Evolutionary conservation across 2,113 vertebrate species (phyloP).

Genomic region (Cebus imitator): DNA sequence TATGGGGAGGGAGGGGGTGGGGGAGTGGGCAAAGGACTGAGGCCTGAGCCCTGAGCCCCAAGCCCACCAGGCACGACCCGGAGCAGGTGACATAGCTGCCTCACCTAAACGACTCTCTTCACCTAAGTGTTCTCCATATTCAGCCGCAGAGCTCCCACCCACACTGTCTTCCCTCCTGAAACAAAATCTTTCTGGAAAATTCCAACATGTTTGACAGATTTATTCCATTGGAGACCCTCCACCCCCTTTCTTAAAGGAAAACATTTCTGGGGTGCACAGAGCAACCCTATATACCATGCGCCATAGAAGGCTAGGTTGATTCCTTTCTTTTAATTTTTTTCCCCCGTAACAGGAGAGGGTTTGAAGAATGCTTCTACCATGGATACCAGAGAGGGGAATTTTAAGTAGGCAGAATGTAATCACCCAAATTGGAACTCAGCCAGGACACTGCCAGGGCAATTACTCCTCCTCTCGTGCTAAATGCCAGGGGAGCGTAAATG

Average conservation of each 20-base stretch:
- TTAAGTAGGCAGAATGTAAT: constrained; percentile 78
- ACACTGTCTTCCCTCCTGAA: neutral
- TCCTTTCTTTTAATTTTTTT: neutral
- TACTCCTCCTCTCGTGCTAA: constrained; percentile 61
- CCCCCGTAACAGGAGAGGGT: constrained; percentile 41
- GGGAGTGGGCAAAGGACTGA: fast-evolving
- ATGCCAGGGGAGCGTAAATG: constrained; percentile 58
- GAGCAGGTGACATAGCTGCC: fast-evolving
- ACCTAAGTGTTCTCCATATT: neutral
- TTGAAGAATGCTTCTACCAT: constrained; percentile 71
- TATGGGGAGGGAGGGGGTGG: neutral
- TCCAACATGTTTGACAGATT: neutral
- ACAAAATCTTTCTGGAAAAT: constrained; percentile 34
- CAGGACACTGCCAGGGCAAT: constrained; percentile 73
- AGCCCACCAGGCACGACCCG: too few species aligned
- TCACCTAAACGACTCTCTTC: neutral
- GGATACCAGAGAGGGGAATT: constrained; percentile 70
- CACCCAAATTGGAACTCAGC: constrained; percentile 74
- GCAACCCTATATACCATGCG: neutral
- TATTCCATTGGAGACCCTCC: neutral
- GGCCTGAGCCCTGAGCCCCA: neutral
- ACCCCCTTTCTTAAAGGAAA: neutral
- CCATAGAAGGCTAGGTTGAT: neutral
- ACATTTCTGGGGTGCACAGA: neutral
- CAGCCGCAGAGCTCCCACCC: fast-evolving